These are phyloP conservation scores for Bombus terrestris DNA, from an alignment of 1,140 invertebrate genomes.

Conservation along the genomic window DNA sequence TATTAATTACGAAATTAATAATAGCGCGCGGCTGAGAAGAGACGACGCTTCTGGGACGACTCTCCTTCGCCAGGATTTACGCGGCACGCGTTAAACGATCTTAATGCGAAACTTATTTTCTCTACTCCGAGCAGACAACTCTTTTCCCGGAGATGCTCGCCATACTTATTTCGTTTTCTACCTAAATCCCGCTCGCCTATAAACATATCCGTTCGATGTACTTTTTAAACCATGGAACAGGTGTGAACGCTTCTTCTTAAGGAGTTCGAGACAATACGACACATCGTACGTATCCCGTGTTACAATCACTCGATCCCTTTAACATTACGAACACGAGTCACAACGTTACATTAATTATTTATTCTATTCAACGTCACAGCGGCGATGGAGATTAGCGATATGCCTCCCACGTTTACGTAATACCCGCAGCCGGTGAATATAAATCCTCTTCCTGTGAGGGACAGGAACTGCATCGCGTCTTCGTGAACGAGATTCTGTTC, in stretches of 20 bases:
- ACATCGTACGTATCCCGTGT: too few relatives aligned
- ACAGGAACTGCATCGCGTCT: neutral
- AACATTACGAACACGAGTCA: constrained; percentile 29
- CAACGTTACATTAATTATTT: constrained; percentile 44
- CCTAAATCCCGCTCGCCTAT: neutral
- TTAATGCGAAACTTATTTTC: constrained; percentile 34
- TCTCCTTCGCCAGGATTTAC: constrained; percentile 33
- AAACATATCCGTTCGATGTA: too few relatives aligned
- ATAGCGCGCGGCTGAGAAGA: constrained; percentile 33
- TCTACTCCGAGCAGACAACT: neutral
- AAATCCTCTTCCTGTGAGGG: constrained; percentile 28
- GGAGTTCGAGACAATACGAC: neutral
- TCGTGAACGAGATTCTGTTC: too few relatives aligned
- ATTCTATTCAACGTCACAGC: constrained; percentile 41
- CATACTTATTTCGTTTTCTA: neutral
- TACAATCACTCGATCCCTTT: neutral
- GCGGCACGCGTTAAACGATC: constrained; percentile 33
- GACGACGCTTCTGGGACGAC: constrained; percentile 36
- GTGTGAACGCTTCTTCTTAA: neutral
- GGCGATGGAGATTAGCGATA: constrained; percentile 42
- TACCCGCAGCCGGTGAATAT: constrained; percentile 34
- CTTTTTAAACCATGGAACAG: neutral
- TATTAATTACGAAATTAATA: constrained; percentile 68
- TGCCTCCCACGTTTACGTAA: constrained; percentile 53
- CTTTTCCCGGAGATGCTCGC: too few relatives aligned